Evolutionary conservation across 2,113 vertebrate species (phyloP), one percentile per base, ranked within the genome.

Genomic region (Bos javanicus): DNA sequence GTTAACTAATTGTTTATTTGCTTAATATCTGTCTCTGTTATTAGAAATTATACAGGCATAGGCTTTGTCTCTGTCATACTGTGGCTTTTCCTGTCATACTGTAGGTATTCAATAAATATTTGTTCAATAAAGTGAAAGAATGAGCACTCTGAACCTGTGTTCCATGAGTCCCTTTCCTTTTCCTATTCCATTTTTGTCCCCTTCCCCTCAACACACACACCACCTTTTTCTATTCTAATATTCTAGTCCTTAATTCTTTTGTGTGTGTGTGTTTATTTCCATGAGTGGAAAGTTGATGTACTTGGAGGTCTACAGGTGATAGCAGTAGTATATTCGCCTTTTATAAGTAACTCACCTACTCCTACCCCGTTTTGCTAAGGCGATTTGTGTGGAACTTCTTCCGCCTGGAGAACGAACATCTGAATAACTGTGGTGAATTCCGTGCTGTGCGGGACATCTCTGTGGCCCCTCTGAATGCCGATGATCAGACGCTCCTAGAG

Each of bases 331-430:
- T 91, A 16, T 95, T 87, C 19, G 48, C 28, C 78, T 93, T 96
- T 88, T 93, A 2, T 88, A 88, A 86, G 50, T 86, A 80, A 87
- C 76, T 36, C 54, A 23, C 8, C 78, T 59, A 30, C 25, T 48
- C 71, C 33, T 74, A 25, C 21, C 2, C 50, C 23, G 39, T 95
- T 91, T 57, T 92, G 2, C 80, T 33, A 97, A 99, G 99, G 98
- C 99, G 99, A 6, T 99, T 99, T 85, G 99, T 99, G 97, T 99
- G 99, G 99, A 99, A 99, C 98, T 99, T 99, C 98, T 99, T 99
- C 98, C 99, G 99, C 7, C 98, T 99, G 99, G 99, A 99, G 98
- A 99, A 99, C 1, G 99, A 99, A 98, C 99, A 99, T 98, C 99
- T 99, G 98, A 99, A 99, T 98, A 99, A 99, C 99, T 99, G 99